These are phyloP conservation scores for Oplegnathus fasciatus DNA, from an alignment of 2,113 vertebrate genomes.

Conservation along the genomic window DNA sequence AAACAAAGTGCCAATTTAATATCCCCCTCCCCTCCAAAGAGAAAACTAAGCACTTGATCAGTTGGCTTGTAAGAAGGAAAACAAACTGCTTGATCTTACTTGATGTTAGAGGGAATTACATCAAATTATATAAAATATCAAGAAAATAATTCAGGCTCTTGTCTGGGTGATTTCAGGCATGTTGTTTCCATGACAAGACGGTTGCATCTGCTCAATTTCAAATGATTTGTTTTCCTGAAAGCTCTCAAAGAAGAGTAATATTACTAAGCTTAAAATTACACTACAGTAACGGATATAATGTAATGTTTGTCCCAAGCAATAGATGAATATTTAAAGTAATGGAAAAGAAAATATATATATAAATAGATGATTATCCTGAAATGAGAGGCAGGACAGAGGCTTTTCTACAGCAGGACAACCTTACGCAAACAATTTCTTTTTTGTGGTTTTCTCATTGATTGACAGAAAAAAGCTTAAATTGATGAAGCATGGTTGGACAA, in stretches of 20 bases:
- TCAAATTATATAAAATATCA: background rate
- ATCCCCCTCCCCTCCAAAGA: background rate
- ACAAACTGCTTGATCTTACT: background rate
- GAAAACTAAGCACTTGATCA: background rate
- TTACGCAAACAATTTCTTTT: background rate
- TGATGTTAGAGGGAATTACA: conserved; percentile 1
- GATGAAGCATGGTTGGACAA: background rate
- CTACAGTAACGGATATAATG: background rate
- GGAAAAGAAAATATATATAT: background rate
- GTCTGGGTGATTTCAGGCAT: background rate
- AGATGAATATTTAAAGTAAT: background rate
- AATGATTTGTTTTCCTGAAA: conserved; percentile 1
- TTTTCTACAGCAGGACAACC: background rate
- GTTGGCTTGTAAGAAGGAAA: background rate
- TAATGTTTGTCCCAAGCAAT: background rate
- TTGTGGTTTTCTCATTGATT: conserved; percentile 10
- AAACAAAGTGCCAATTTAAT: conserved; percentile 1
- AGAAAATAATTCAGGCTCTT: conserved; percentile 9
- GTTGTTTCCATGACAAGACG: conserved; percentile 10
- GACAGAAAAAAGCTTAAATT: background rate
- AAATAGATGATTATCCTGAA: background rate
- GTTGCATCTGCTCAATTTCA: conserved; percentile 1
- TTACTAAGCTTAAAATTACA: conserved; percentile 11
- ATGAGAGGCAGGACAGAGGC: background rate
- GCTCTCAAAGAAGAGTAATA: background rate